These are phyloP conservation scores for Acleris laterana DNA, from an alignment of 2,888 invertebrate species.

Conservation along the genomic window DNA sequence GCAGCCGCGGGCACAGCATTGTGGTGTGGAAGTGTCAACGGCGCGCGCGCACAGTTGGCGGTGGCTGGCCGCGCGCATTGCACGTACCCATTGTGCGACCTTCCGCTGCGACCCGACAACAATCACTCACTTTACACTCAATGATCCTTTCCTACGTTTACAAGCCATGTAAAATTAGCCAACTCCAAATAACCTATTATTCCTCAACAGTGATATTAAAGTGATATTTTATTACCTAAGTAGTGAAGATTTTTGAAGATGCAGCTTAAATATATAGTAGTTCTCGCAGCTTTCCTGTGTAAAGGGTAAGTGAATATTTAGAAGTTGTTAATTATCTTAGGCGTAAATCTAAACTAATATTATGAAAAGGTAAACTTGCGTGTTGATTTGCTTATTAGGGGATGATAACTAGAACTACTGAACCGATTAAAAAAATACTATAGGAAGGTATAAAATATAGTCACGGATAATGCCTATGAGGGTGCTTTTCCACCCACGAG, in stretches of 20 bases:
- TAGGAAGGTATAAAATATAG: too few species aligned
- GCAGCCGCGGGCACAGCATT: slow-evolving; percentile 4
- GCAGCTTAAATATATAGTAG: slow-evolving; percentile 46
- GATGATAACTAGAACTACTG: too few species aligned
- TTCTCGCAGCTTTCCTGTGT: slow-evolving; percentile 47
- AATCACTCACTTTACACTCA: slow-evolving; percentile 46
- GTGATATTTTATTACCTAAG: slow-evolving; percentile 46
- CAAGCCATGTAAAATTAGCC: slow-evolving; percentile 50
- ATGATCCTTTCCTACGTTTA: slow-evolving; percentile 44
- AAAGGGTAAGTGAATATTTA: slow-evolving; percentile 51
- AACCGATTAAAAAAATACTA: too few species aligned
- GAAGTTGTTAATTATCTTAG: neutral
- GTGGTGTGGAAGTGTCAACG: slow-evolving; percentile 28
- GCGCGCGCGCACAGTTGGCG: slow-evolving; percentile 50
- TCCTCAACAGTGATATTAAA: slow-evolving; percentile 43
- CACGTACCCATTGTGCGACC: slow-evolving; percentile 49
- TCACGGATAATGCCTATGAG: too few species aligned
- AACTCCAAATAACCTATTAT: slow-evolving; percentile 39
- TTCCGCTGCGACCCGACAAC: slow-evolving; percentile 40
- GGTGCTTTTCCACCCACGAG: too few species aligned
- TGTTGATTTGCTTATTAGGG: too few species aligned
- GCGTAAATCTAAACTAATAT: too few species aligned
- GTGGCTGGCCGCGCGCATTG: slow-evolving; percentile 50
- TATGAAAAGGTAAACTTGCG: too few species aligned
- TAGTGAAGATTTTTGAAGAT: slow-evolving; percentile 30